Base-by-base conservation (phyloP, 2,113 vertebrate species). In the Coryphaenoides rupestris region DNA sequence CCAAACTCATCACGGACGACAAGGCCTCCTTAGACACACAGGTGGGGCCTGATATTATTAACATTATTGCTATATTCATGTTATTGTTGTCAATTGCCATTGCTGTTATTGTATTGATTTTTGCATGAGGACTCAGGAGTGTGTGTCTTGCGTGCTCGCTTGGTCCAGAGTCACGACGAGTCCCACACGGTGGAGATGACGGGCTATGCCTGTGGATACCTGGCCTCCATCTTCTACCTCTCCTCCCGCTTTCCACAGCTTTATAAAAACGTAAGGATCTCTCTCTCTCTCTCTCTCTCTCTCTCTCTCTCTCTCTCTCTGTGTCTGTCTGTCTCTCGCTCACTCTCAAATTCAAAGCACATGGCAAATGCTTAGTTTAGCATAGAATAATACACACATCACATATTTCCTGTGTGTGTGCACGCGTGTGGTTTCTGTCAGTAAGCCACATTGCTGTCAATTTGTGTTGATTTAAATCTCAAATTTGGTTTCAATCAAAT, bases 211-310 rank as follows among this genome's bases (percentile, higher is more conserved):
- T 91, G 90, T 79, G 92, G 84, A 68, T 91, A 76, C 60, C 13
- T 86, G 22, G 89, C 86, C 47, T 90, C 86, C 1, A 28, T 86
- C 28, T 90, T 92, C 79, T 92, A 89, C 79, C 85, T 93, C 75
- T 77, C 85, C 63, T 91, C 89, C 21, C 77, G 81, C 58, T 87
- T 93, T 72, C 88, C 87, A 13, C 88, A 91, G 79, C 86, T 92
- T 23, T 77, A 84, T 64, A 88, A 91, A 90, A 93, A 93, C 9
- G 61, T 88, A 82, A 86, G 89, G 52, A 24, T 9, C 19, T 22
- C 12, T 19, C 21, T 54, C 9, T 54, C 19, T 21, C 6, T 55
- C 33, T 40, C 13, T 40, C 33, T 40, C 33, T 12, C 33, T 3
- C 5, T 40, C 19, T 22, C 12, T 19, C 21, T 54, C 9, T 54